Evolutionary conservation across 1,140 invertebrate genomes (phyloP).

Genomic region (Agrypnia vestita): DNA sequence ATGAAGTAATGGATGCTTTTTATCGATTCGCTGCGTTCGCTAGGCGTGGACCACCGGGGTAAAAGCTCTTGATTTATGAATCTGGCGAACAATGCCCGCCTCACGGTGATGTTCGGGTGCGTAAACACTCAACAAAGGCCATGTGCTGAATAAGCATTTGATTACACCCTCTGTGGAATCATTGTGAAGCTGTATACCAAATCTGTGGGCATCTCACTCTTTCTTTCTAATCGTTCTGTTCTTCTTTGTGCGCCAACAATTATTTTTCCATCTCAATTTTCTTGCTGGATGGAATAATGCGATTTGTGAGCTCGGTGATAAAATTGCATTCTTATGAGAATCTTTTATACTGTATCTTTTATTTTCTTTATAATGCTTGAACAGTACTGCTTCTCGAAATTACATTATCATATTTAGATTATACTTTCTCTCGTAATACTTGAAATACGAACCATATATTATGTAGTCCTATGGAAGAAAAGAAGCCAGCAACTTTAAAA

Average conservation of each 20-base stretch:
- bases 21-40: slow-evolving; percentile 22
- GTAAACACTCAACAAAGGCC: slow-evolving; percentile 20
- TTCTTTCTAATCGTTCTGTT: slow-evolving; percentile 19
- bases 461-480: no score
- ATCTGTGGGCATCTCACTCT: not conserved
- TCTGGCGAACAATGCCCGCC: slow-evolving; percentile 11
- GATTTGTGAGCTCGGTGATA: not conserved
- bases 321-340: slow-evolving; percentile 1
- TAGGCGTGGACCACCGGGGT: slow-evolving; percentile 13
- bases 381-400: no score
- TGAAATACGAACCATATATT: not conserved
- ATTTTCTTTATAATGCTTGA: no score
- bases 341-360: not conserved
- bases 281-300: not conserved
- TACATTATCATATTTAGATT: no score
- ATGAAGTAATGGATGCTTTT: slow-evolving; percentile 32
- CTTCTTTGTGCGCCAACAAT: not conserved
- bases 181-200: slow-evolving; percentile 12
- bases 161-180: slow-evolving; percentile 10
- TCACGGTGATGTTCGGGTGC: slow-evolving; percentile 13
- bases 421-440: not conserved
- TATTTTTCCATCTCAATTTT: slow-evolving; percentile 1
- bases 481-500: not conserved
- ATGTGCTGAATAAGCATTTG: slow-evolving; percentile 16
- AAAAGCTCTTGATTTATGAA: slow-evolving; percentile 28